These are phyloP conservation scores for Orientallactaga bullata DNA, from an alignment of 2,113 vertebrate genomes.

Conservation along the genomic window DNA sequence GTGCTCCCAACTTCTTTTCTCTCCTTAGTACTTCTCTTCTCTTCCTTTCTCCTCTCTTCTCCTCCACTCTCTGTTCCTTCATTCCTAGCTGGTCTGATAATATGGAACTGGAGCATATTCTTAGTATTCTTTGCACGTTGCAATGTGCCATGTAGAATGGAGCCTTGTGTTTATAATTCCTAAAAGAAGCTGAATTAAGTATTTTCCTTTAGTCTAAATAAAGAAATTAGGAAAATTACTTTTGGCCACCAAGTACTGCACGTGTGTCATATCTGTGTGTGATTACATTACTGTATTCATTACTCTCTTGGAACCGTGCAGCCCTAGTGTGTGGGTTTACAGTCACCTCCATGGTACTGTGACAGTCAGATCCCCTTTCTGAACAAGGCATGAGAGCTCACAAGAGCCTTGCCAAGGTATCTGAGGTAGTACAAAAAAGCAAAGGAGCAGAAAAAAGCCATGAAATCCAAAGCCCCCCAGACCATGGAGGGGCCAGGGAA, in stretches of 20 bases:
- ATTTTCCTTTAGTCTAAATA: constrained; percentile 55
- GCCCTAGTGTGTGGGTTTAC: not conserved
- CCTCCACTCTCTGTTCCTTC: not conserved
- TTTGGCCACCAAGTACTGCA: not conserved
- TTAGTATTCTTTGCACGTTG: constrained; percentile 35
- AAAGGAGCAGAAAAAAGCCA: not conserved
- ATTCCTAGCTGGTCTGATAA: constrained; percentile 1
- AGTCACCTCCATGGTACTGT: not conserved
- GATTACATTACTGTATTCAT: not conserved
- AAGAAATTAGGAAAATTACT: constrained; percentile 40
- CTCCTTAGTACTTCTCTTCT: not conserved
- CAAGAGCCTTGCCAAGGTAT: not conserved
- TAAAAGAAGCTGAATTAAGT: constrained; percentile 36
- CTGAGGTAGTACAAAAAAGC: not conserved
- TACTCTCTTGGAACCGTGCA: not conserved
- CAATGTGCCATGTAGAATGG: not conserved
- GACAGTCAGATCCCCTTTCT: constrained; percentile 45
- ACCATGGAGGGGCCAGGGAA: not conserved
- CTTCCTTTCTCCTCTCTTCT: not conserved
- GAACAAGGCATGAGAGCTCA: not conserved
- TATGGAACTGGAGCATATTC: not conserved
- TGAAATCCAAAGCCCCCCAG: not conserved
- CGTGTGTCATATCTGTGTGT: not conserved
- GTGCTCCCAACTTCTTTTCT: not conserved
- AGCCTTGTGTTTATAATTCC: constrained; percentile 23